Conservation (phyloP, 2,888 invertebrate species). For the Cerastis rubricosa region DNA sequence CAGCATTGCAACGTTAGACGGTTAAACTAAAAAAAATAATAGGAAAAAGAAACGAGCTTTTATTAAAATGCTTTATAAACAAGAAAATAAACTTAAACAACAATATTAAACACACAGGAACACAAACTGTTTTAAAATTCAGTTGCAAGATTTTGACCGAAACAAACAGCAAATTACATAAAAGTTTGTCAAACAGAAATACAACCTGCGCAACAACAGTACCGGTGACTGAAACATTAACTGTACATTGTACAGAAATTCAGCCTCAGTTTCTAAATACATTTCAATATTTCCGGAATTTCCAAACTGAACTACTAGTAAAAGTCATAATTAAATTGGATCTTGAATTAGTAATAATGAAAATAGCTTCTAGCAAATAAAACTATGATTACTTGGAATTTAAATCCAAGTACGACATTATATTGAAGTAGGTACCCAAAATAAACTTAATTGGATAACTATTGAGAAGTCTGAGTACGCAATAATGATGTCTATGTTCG, state of each 20-base stretch:
- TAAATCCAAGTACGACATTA: background rate
- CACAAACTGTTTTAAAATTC: too few relatives aligned
- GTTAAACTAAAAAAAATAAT: too few relatives aligned
- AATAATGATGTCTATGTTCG: constrained; percentile 29
- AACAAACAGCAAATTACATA: too few relatives aligned
- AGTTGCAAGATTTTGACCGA: too few relatives aligned
- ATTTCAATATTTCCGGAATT: background rate
- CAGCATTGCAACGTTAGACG: too few relatives aligned
- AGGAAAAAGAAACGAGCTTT: too few relatives aligned
- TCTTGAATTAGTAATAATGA: constrained; percentile 12
- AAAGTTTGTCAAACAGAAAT: background rate
- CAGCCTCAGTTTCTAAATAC: background rate
- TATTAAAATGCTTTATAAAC: too few relatives aligned
- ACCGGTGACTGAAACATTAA: background rate
- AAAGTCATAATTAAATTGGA: background rate
- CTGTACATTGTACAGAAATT: background rate
- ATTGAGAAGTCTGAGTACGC: constrained; percentile 22
- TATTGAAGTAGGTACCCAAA: background rate
- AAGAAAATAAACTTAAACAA: too few relatives aligned
- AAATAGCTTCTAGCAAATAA: background rate
- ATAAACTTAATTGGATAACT: constrained; percentile 26
- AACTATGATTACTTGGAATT: constrained; percentile 3
- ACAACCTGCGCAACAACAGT: too few relatives aligned
- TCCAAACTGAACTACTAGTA: background rate
- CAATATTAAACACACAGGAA: too few relatives aligned